These are phyloP conservation scores for Leptura quadrifasciata DNA, from an alignment of 2,888 invertebrate species.

Conservation along the genomic window DNA sequence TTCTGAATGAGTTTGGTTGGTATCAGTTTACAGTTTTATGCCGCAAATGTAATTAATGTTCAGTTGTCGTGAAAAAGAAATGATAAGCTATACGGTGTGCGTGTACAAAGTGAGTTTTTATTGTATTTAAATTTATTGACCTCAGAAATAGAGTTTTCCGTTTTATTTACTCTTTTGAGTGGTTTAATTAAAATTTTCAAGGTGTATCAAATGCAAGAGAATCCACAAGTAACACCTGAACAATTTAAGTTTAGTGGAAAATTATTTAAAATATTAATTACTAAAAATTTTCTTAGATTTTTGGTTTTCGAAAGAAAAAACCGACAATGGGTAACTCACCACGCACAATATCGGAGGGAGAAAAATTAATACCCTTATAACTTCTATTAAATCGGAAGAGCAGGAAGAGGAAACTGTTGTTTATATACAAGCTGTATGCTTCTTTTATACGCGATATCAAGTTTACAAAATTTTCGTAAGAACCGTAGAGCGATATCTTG, in stretches of 20 bases:
- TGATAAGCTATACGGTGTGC: background rate
- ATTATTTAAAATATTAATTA: too few species aligned
- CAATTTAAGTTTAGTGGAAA: too few species aligned
- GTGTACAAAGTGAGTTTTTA: background rate
- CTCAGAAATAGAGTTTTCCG: too few species aligned
- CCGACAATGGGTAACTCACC: background rate
- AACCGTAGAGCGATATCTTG: background rate
- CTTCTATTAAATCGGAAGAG: slow-evolving; percentile 18
- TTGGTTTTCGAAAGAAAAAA: too few species aligned
- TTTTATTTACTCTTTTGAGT: too few species aligned
- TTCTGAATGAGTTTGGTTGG: background rate
- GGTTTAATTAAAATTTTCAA: too few species aligned
- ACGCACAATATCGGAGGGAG: background rate
- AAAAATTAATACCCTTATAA: slow-evolving; percentile 10
- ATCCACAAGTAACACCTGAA: too few species aligned
- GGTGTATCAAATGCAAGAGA: too few species aligned
- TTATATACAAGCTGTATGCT: slow-evolving; percentile 6
- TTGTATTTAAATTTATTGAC: too few species aligned
- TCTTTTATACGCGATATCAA: background rate
- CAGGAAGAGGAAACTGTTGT: background rate
- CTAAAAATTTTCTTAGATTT: too few species aligned
- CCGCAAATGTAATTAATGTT: background rate
- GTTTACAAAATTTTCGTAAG: slow-evolving; percentile 14
- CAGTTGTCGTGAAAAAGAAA: background rate
- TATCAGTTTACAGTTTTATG: background rate